These are phyloP conservation scores for Zoanthus sociatus DNA, from an alignment of 92 coral and sea anemone genomes.

Conservation along the genomic window DNA sequence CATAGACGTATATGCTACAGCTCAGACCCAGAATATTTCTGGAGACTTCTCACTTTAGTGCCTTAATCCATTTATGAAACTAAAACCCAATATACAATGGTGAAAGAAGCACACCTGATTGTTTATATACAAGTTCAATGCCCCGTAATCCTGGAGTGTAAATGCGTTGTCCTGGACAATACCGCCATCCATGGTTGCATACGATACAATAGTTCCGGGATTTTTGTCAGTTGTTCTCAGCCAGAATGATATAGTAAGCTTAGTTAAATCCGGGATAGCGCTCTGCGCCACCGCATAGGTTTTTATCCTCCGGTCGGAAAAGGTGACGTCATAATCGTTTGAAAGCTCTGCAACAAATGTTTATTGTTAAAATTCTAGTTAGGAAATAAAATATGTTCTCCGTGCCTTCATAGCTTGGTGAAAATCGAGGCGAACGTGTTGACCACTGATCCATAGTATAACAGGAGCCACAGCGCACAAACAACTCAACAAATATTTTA, in stretches of 20 bases:
- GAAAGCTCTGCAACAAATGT: slow-evolving; percentile 62
- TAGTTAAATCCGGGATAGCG: slow-evolving; percentile 66
- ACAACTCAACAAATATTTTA: too few species aligned
- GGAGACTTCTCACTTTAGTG: too few species aligned
- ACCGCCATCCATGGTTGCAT: slow-evolving; percentile 63
- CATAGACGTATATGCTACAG: too few species aligned
- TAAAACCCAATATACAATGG: too few species aligned
- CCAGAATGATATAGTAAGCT: slow-evolving; percentile 77
- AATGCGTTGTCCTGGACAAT: slow-evolving; percentile 83
- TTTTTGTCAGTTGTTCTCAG: slow-evolving; percentile 74
- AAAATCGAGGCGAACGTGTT: too few species aligned
- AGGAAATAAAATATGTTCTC: too few species aligned
- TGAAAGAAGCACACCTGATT: slow-evolving; percentile 44
- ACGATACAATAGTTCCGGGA: slow-evolving; percentile 78
- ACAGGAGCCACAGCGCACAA: too few species aligned
- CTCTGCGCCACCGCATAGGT: slow-evolving; percentile 64
- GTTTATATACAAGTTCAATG: slow-evolving; percentile 71
- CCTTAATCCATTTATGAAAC: too few species aligned
- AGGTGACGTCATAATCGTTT: slow-evolving; percentile 75
- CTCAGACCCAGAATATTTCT: too few species aligned
- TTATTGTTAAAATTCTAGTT: neutral
- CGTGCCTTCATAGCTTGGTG: too few species aligned
- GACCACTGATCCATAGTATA: too few species aligned
- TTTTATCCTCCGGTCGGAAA: slow-evolving; percentile 61
- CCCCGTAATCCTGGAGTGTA: slow-evolving; percentile 77